A percentile compares a stretch with the other conserved stretches of the same genome.
phyloP scores from a whole-genome alignment of 2,113 vertebrate species.

The Heterochromis multidens region DNA sequence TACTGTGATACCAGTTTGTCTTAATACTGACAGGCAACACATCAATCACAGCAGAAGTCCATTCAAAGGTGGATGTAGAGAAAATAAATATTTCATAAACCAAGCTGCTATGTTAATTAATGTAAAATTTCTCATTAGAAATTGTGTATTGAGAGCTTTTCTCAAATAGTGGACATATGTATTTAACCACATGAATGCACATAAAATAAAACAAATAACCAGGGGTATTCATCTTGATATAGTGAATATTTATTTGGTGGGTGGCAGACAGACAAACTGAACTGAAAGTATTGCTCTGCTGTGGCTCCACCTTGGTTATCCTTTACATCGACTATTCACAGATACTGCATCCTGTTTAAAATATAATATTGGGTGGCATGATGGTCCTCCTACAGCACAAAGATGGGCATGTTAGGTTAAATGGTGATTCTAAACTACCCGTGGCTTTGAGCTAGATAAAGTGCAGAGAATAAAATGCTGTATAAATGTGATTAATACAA shows the following conservation, averaged over 20 bases:
- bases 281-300: neutral
- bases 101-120: neutral
- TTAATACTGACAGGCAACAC: neutral
- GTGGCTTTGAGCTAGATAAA: neutral
- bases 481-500: neutral
- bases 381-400: rapidly evolving
- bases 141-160: too few relatives aligned
- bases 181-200: neutral
- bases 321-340: neutral
- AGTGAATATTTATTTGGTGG: neutral
- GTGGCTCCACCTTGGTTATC: neutral
- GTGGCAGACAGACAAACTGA: neutral
- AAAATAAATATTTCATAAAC: neutral
- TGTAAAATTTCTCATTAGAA: neutral
- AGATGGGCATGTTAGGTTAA: neutral
- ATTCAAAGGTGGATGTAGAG: rapidly evolving
- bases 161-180: too few relatives aligned
- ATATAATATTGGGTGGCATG: neutral
- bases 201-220: neutral
- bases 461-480: neutral
- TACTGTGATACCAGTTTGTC: neutral
- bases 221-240: neutral
- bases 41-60: neutral
- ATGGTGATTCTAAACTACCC: neutral
- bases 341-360: rapidly evolving